These are phyloP conservation scores for Apis cerana DNA, from an alignment of 1,140 invertebrate species.

Conservation along the genomic window DNA sequence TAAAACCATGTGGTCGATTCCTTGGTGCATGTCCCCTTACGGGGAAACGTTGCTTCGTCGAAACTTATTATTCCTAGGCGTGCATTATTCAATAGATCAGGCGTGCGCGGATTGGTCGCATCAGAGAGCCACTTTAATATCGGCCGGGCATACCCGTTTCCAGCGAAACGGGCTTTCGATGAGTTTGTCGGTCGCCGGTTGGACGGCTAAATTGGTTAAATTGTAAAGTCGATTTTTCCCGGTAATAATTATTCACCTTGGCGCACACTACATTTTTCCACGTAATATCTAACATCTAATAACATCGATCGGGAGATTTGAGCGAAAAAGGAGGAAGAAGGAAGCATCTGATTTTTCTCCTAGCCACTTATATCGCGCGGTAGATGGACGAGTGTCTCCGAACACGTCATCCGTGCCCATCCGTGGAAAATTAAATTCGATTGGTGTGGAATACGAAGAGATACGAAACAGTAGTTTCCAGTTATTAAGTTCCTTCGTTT, in stretches of 20 bases:
- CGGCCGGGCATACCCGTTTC: conserved; percentile 26
- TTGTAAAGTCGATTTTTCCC: conserved; percentile 39
- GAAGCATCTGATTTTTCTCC: no score
- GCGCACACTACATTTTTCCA: background rate
- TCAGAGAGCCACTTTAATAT: conserved; percentile 44
- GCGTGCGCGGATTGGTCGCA: conserved; percentile 4
- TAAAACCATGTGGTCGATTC: background rate
- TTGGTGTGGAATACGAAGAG: background rate
- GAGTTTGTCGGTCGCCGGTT: background rate
- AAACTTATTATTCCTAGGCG: conserved; percentile 36
- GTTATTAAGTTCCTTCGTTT: conserved; percentile 56
- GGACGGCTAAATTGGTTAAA: conserved; percentile 1
- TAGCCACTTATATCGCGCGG: no score
- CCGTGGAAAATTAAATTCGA: conserved; percentile 49
- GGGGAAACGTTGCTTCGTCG: conserved; percentile 9
- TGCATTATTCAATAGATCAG: conserved; percentile 49
- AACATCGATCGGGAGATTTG: no score
- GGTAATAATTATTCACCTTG: background rate
- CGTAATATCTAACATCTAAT: background rate
- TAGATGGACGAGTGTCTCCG: no score
- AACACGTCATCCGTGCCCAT: no score
- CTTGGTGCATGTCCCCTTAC: background rate
- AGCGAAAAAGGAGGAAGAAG: no score
- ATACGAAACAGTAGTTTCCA: conserved; percentile 17
- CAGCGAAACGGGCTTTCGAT: background rate